Conservation (phyloP, 1,140 invertebrate species). For the Proales similis region DNA sequence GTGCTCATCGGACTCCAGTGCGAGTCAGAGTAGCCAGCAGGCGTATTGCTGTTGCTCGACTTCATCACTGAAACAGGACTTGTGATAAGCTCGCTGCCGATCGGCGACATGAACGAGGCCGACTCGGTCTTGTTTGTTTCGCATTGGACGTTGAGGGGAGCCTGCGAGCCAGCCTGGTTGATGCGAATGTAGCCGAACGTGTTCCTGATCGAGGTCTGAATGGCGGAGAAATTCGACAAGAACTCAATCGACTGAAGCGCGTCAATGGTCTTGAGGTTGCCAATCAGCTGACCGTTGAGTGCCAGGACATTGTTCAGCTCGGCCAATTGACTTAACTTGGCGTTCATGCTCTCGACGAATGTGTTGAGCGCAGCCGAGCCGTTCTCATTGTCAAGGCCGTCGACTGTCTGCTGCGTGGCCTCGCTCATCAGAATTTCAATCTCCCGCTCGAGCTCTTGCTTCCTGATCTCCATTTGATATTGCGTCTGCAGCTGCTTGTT, state of each 20-base stretch:
- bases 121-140: no score
- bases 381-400: slow-evolving; percentile 7
- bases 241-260: slow-evolving; percentile 34
- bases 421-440: no score
- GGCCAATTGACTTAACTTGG: slow-evolving; percentile 7
- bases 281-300: slow-evolving; percentile 23
- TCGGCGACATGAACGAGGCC: no score
- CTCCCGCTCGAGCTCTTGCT: slow-evolving; percentile 33
- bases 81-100: slow-evolving; percentile 11
- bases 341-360: background rate
- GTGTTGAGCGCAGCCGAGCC: no score
- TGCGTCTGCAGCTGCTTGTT: slow-evolving; percentile 7
- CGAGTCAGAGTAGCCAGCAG: no score
- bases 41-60: no score
- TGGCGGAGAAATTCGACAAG: slow-evolving; percentile 30
- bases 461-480: slow-evolving; percentile 2
- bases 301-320: slow-evolving; percentile 21
- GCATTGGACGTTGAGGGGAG: no score
- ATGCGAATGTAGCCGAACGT: slow-evolving; percentile 36
- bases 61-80: slow-evolving; percentile 34
- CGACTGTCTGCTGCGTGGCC: no score
- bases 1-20: no score
- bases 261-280: slow-evolving; percentile 22
- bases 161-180: slow-evolving; percentile 31
- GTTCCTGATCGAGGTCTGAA: slow-evolving; percentile 32